Evolutionary conservation across 2,797 vertebrate species (phyloP).

Genomic region (Eremophila alpestris): DNA sequence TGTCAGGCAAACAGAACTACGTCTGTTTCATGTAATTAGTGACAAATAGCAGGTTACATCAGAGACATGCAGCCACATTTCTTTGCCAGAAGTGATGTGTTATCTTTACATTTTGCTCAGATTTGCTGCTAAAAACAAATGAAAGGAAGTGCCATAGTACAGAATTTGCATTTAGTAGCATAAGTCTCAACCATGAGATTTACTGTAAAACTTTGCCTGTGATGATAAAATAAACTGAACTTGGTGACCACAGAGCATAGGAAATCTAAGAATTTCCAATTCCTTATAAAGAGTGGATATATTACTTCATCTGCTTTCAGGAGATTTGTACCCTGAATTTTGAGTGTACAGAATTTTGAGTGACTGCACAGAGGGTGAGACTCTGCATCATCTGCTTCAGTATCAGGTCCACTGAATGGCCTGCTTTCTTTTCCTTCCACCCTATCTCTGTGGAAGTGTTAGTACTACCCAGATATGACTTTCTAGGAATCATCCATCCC

Average conservation of each 20-base stretch:
- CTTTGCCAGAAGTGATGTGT: neutral
- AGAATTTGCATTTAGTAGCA: neutral
- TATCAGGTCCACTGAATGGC: neutral
- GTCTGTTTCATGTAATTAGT: neutral
- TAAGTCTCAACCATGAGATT: neutral
- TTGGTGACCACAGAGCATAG: neutral
- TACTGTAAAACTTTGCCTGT: neutral
- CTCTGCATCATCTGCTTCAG: neutral
- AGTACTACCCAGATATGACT: neutral
- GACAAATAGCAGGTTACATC: neutral
- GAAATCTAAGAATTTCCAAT: neutral
- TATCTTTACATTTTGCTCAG: neutral
- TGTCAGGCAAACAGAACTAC: neutral
- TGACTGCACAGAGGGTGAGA: neutral
- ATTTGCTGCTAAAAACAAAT: neutral
- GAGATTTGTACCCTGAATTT: neutral
- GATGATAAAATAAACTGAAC: neutral
- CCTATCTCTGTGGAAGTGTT: neutral
- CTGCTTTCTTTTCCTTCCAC: neutral
- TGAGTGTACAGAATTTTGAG: neutral
- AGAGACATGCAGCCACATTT: neutral
- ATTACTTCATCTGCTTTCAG: neutral
- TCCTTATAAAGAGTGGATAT: neutral
- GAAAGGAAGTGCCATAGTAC: accelerated
- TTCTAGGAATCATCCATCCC: neutral